These are phyloP conservation scores for Polyodon spathula DNA, from an alignment of 2,113 vertebrate species.

Conservation along the genomic window DNA sequence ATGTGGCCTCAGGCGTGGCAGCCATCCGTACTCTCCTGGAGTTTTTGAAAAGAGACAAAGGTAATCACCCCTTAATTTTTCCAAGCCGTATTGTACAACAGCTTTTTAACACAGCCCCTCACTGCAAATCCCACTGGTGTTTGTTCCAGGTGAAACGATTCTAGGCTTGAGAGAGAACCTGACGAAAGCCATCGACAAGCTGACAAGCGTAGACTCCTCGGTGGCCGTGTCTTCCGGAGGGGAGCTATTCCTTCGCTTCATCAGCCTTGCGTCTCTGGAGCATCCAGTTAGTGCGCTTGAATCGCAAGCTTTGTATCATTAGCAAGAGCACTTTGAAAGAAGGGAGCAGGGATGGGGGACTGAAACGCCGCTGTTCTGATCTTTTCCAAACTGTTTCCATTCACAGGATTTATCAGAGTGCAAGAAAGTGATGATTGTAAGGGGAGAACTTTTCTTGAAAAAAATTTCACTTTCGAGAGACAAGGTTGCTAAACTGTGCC, in stretches of 20 bases:
- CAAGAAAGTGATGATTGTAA: slow-evolving; percentile 91
- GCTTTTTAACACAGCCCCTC: slow-evolving; percentile 5
- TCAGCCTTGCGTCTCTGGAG: slow-evolving; percentile 87
- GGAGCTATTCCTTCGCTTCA: slow-evolving; percentile 94
- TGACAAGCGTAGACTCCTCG: slow-evolving; percentile 80
- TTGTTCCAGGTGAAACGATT: slow-evolving; percentile 74
- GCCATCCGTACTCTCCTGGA: slow-evolving; percentile 82
- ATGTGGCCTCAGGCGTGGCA: slow-evolving; percentile 84
- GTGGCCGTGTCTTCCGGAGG: slow-evolving; percentile 89
- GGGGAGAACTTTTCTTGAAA: slow-evolving; percentile 82
- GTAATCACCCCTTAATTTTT: slow-evolving; percentile 34
- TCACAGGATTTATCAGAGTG: slow-evolving; percentile 82
- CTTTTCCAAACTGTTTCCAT: not conserved
- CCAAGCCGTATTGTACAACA: no score
- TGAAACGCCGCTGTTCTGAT: not conserved
- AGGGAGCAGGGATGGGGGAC: no score
- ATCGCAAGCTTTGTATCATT: no score
- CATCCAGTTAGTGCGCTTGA: slow-evolving; percentile 70
- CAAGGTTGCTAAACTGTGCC: slow-evolving; percentile 89
- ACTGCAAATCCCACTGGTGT: no score
- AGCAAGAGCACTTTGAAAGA: not conserved
- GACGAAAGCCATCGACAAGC: slow-evolving; percentile 67
- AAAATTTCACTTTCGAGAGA: slow-evolving; percentile 77
- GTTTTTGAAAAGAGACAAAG: slow-evolving; percentile 81
- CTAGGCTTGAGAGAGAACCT: slow-evolving; percentile 82